phyloP scores from a whole-genome alignment of 2,797 vertebrate species.

The Pseudopleuronectes americanus region DNA sequence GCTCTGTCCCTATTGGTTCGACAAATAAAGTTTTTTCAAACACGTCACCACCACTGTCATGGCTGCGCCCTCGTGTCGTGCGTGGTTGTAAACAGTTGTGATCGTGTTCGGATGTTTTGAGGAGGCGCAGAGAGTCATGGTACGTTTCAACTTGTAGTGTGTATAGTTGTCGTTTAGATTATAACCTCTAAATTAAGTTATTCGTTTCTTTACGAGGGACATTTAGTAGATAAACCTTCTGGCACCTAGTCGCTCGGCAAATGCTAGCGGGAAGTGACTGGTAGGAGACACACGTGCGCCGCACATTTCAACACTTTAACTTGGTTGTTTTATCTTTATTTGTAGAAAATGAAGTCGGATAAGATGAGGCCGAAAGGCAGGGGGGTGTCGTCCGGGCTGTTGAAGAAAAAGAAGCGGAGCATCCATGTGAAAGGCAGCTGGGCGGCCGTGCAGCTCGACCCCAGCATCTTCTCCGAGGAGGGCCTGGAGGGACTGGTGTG shows the following conservation, averaged over 20 bases:
- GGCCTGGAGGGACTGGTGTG: slow-evolving; percentile 90
- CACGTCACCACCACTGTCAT: slow-evolving; percentile 76
- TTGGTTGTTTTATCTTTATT: neutral
- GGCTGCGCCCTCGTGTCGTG: slow-evolving; percentile 77
- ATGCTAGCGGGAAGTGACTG: no score
- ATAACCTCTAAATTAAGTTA: neutral
- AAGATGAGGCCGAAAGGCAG: slow-evolving; percentile 55
- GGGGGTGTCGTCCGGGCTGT: slow-evolving; percentile 10
- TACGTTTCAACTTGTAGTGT: neutral
- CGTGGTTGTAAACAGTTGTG: slow-evolving; percentile 22
- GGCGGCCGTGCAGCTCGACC: slow-evolving; percentile 90
- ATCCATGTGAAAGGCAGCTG: slow-evolving; percentile 89
- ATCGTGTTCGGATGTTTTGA: neutral
- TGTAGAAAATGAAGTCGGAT: slow-evolving; percentile 82
- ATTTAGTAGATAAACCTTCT: neutral
- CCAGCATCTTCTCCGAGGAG: slow-evolving; percentile 88
- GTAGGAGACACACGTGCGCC: neutral
- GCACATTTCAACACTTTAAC: neutral
- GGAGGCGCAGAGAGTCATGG: neutral
- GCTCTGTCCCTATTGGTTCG: neutral
- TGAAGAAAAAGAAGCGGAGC: slow-evolving; percentile 72
- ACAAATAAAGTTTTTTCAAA: slow-evolving; percentile 73
- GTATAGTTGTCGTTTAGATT: neutral
- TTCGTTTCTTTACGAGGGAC: neutral
- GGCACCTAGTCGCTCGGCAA: neutral